phyloP scores from a whole-genome alignment of 2,797 vertebrate genomes.

The Petrocephalus schoutedeni region DNA sequence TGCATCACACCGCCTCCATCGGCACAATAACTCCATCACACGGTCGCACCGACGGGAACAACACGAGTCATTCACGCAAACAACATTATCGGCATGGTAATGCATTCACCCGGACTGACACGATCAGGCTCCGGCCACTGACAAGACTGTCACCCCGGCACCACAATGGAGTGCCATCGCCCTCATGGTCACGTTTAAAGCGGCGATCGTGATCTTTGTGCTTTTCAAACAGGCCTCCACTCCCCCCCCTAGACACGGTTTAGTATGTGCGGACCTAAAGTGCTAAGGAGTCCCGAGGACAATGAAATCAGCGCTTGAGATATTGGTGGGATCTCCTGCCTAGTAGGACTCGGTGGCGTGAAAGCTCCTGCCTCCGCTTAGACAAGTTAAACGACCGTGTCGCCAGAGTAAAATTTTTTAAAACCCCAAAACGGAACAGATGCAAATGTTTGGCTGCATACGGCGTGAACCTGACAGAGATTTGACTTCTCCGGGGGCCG shows the following conservation, averaged over 20 bases:
- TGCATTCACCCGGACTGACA: constrained; percentile 12
- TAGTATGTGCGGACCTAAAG: neutral
- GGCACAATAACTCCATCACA: constrained; percentile 20
- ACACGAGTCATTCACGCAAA: constrained; percentile 21
- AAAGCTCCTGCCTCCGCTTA: neutral
- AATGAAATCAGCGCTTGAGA: neutral
- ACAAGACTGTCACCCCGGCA: neutral
- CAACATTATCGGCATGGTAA: constrained; percentile 13
- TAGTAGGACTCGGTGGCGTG: neutral
- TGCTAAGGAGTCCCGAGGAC: neutral
- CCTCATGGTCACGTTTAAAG: neutral
- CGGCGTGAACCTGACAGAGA: neutral
- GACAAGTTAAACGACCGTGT: neutral
- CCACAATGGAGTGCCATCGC: neutral
- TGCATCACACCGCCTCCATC: constrained; percentile 9
- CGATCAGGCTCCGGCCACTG: constrained; percentile 5
- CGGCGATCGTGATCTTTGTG: neutral
- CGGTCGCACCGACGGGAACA: constrained; percentile 12
- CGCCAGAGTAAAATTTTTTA: neutral
- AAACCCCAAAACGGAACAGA: constrained; percentile 1
- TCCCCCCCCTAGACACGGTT: neutral
- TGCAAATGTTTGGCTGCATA: neutral
- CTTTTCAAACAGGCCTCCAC: neutral
- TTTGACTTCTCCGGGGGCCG: neutral
- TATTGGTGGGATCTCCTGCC: neutral